A percentile compares a stretch with the other conserved stretches of the same genome.
Conservation (phyloP, 2,113 vertebrate species). For the Labeo rohita region DNA sequence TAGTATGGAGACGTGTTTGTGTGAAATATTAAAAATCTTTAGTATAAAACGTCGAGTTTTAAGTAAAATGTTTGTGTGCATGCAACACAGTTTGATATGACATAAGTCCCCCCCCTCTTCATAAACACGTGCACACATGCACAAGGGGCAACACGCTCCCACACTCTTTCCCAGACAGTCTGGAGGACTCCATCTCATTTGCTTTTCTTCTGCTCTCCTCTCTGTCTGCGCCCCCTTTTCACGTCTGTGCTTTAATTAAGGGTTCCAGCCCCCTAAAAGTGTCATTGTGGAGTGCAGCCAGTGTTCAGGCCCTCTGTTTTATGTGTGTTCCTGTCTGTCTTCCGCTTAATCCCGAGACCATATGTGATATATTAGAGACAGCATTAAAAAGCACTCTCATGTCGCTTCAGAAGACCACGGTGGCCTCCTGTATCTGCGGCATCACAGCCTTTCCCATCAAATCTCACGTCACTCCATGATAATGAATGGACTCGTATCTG, state of each 20-base stretch:
- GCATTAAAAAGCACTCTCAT: conserved; percentile 47
- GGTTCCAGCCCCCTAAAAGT: conserved; percentile 69
- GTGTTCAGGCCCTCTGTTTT: conserved; percentile 38
- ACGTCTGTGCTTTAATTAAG: conserved; percentile 80
- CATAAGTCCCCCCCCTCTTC: conserved; percentile 14
- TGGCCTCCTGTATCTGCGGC: conserved; percentile 64
- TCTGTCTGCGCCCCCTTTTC: conserved; percentile 70
- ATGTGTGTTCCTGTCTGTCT: conserved; percentile 55
- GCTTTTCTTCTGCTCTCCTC: conserved; percentile 68
- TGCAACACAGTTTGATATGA: neutral
- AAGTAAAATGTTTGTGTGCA: neutral
- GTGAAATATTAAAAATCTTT: neutral
- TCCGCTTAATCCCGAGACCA: conserved; percentile 70
- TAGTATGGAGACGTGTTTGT: conserved; percentile 13
- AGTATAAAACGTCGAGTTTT: neutral
- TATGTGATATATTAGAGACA: conserved; percentile 66
- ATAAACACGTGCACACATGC: conserved; percentile 45
- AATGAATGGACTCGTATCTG: conserved; percentile 36
- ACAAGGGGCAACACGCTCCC: conserved; percentile 72
- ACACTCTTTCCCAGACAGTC: conserved; percentile 76
- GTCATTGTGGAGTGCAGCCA: conserved; percentile 60
- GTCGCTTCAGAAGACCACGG: conserved; percentile 63
- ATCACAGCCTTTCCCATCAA: conserved; percentile 58
- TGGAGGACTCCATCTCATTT: conserved; percentile 71
- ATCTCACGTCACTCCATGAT: conserved; percentile 60